Evolutionary conservation across 2,888 invertebrate species (phyloP).

Genomic region (Glomeris marginata): DNA sequence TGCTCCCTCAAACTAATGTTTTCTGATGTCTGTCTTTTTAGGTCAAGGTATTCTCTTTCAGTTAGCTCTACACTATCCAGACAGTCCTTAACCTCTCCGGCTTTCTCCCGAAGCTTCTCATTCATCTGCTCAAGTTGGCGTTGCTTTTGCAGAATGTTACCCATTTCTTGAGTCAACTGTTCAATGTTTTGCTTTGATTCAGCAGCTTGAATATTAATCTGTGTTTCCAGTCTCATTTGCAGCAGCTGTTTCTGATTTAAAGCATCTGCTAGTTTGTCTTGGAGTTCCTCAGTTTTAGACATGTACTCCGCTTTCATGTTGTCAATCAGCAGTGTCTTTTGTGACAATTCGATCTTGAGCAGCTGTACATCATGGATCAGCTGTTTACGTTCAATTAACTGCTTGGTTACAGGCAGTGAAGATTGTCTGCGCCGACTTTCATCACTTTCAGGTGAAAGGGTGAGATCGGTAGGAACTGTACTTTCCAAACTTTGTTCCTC

Average conservation of each 20-base stretch:
- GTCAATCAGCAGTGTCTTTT: conserved; percentile 28
- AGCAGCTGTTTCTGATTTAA: conserved; percentile 29
- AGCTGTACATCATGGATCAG: conserved; percentile 29
- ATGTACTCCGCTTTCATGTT: conserved; percentile 29
- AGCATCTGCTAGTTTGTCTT: conserved; percentile 29
- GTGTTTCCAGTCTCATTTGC: conserved; percentile 26
- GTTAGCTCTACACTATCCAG: conserved; percentile 25
- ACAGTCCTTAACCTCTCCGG: conserved; percentile 25
- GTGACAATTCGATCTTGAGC: conserved; percentile 30
- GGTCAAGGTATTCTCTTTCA: conserved; percentile 26
- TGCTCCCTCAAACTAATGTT: conserved; percentile 27
- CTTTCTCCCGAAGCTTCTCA: conserved; percentile 26
- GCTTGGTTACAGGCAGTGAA: conserved; percentile 23
- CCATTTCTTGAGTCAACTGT: conserved; percentile 23
- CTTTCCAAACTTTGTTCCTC: conserved; percentile 29
- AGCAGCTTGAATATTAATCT: conserved; percentile 27
- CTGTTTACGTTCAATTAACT: conserved; percentile 29
- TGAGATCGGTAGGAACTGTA: conserved; percentile 29
- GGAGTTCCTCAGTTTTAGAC: conserved; percentile 28
- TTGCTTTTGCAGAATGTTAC: conserved; percentile 26
- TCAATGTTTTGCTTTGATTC: conserved; percentile 26
- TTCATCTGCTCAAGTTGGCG: conserved; percentile 28
- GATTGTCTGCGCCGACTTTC: conserved; percentile 13
- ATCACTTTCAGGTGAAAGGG: conserved; percentile 27
- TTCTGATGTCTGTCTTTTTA: conserved; percentile 23